Conservation (phyloP, 2,888 invertebrate genomes). For the Meandrusa payeni region DNA sequence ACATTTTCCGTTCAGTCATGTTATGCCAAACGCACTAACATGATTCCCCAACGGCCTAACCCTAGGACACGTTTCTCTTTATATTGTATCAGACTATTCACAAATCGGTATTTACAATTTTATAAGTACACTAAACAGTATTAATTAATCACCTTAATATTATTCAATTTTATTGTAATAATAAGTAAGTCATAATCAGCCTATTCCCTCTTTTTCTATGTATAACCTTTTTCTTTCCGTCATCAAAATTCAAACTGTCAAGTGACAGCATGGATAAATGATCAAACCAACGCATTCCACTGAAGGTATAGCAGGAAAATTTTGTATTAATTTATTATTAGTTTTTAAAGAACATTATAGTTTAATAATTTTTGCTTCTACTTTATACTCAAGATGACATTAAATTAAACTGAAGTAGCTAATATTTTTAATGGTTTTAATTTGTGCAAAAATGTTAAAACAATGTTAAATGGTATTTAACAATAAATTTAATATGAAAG, state of each 20-base stretch:
- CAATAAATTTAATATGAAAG: no score
- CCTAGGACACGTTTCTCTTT: constrained; percentile 74
- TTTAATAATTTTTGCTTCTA: no score
- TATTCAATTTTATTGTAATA: constrained; percentile 45
- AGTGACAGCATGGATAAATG: constrained; percentile 60
- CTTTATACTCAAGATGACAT: no score
- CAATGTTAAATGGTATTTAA: no score
- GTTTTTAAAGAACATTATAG: no score
- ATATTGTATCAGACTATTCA: constrained; percentile 49
- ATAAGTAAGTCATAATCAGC: constrained; percentile 57
- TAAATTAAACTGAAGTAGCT: no score
- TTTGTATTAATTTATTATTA: no score
- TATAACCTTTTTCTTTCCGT: constrained; percentile 80
- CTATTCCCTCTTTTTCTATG: constrained; percentile 74
- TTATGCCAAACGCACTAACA: constrained; percentile 71
- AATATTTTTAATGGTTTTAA: no score
- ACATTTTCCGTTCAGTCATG: constrained; percentile 80
- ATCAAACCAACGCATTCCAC: constrained; percentile 12
- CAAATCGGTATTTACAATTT: constrained; percentile 45
- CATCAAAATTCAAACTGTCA: constrained; percentile 79
- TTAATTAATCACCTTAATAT: constrained; percentile 40
- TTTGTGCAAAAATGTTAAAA: no score
- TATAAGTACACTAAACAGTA: constrained; percentile 44
- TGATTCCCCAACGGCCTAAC: constrained; percentile 78
- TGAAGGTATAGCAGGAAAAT: not conserved